Percentiles rank a stretch among this genome's conserved stretches.
These are phyloP conservation scores for Nematolebias whitei DNA, from an alignment of 2,113 vertebrate species.

Conservation along the genomic window DNA sequence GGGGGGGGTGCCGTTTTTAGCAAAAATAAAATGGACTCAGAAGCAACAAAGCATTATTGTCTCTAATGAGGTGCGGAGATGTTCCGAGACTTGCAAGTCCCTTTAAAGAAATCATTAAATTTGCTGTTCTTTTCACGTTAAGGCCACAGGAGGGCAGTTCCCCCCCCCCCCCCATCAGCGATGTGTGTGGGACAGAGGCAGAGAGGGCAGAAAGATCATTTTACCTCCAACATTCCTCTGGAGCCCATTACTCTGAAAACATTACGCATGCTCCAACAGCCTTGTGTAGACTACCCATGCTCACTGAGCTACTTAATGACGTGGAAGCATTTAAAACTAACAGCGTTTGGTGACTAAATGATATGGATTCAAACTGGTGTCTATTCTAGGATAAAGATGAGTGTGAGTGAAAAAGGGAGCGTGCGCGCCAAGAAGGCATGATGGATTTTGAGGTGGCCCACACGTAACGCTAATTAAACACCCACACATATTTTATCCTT, in stretches of 20 bases:
- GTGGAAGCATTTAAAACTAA: slow-evolving; percentile 72
- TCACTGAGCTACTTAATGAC: slow-evolving; percentile 65
- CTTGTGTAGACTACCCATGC: slow-evolving; percentile 59
- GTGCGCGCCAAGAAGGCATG: slow-evolving; percentile 11
- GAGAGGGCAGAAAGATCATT: slow-evolving; percentile 51
- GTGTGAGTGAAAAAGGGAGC: slow-evolving; percentile 6
- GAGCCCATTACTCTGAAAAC: slow-evolving; percentile 55
- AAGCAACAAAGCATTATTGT: slow-evolving; percentile 52
- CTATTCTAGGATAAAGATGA: slow-evolving; percentile 12
- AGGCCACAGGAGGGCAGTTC: slow-evolving; percentile 79
- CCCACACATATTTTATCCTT: slow-evolving; percentile 51
- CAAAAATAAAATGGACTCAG: slow-evolving; percentile 24
- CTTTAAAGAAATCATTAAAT: slow-evolving; percentile 40
- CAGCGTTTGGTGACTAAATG: slow-evolving; percentile 53
- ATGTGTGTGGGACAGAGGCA: slow-evolving; percentile 34
- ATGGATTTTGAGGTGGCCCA: slow-evolving; percentile 51
- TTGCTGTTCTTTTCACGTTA: slow-evolving; percentile 17
- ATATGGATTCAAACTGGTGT: slow-evolving; percentile 55
- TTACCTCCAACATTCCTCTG: slow-evolving; percentile 44
- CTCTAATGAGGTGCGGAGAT: slow-evolving; percentile 39
- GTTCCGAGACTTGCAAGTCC: slow-evolving; percentile 37
- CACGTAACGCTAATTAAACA: slow-evolving; percentile 54
- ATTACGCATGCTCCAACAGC: slow-evolving; percentile 60
- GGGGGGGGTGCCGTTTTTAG: slow-evolving; percentile 28
- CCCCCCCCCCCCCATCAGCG: slow-evolving; percentile 24